A percentile compares a stretch with the other conserved stretches of the same genome.
These are phyloP conservation scores for Clangula hyemalis DNA, from an alignment of 2,797 vertebrate species.

Conservation along the genomic window DNA sequence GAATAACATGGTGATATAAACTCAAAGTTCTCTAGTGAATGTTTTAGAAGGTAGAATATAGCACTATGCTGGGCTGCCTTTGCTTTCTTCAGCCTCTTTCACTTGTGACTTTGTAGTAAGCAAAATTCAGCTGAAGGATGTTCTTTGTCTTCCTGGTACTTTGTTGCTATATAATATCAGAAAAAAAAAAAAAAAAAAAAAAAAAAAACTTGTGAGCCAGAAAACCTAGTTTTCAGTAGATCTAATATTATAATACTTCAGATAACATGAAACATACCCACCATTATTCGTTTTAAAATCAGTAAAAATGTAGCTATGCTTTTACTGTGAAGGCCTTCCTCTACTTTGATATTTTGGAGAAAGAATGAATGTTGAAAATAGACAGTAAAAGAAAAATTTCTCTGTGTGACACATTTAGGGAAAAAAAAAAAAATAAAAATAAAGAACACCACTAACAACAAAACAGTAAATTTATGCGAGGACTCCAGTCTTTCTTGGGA, in stretches of 20 bases:
- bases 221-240: neutral
- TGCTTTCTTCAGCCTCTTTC: neutral
- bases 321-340: neutral
- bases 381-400: neutral
- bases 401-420: neutral
- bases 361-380: neutral
- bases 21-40: neutral
- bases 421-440: neutral
- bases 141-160: neutral
- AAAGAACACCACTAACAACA: neutral
- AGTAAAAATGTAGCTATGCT: neutral
- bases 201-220: neutral
- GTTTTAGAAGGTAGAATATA: slow-evolving; percentile 34
- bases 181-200: neutral
- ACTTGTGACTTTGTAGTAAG: neutral
- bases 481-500: neutral
- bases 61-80: neutral
- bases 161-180: slow-evolving; percentile 2
- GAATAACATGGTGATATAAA: neutral
- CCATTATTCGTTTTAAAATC: neutral
- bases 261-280: neutral
- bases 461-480: neutral
- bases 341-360: neutral
- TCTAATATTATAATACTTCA: neutral
- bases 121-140: neutral